Evolutionary conservation across 2,113 vertebrate species (phyloP), one percentile per base, ranked within the genome.

Genomic region (Peromyscus californicus): DNA sequence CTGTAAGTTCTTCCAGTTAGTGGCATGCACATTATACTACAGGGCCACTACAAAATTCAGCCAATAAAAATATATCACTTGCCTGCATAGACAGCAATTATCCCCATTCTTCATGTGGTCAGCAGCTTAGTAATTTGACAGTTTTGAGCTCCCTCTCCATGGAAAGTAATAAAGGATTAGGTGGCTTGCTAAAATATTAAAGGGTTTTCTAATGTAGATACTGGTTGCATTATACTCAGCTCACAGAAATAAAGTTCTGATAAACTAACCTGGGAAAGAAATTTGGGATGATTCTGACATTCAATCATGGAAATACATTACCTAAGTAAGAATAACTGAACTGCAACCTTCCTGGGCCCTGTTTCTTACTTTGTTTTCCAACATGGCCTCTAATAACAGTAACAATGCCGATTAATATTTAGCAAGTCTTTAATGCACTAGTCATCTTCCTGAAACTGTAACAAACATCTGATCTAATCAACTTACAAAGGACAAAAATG

Each of bases 331-430:
- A 45, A 45, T 39, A 8, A 93, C 57, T 85, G 51, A 54, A 17
- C 21, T 82, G 48, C 51, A 51, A 54, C 39, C 10, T 85, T 92
- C 54, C 21, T 82, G 93, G 12, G 39, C 91, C 57, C 48, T n/a
- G 7, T 74, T 75, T 94, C 48, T 96, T 92, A 51, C 87, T 76
- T 84, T 94, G 75, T 51, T 94, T 89, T 51, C 59, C 65, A 89
- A n/a, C 65, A 26, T 90, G 67, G 31, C 45, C n/a, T 87, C 42
- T 78, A 45, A 83, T 92, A 94, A 70, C 15, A 82, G 24, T 63
- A 76, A 76, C 48, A 92, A 22, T 0, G 75, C 6, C 7, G 84
- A 57, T 12, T 72, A 36, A 12, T 51, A 93, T 17, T 89, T 69
- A 83, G 54, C 4, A 9, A 74, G 42, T 59, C 57, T 36, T 48